A percentile compares a stretch with the other conserved stretches of the same genome.
Conservation (phyloP, 2,113 vertebrate species). For the Hippocampus comes region DNA sequence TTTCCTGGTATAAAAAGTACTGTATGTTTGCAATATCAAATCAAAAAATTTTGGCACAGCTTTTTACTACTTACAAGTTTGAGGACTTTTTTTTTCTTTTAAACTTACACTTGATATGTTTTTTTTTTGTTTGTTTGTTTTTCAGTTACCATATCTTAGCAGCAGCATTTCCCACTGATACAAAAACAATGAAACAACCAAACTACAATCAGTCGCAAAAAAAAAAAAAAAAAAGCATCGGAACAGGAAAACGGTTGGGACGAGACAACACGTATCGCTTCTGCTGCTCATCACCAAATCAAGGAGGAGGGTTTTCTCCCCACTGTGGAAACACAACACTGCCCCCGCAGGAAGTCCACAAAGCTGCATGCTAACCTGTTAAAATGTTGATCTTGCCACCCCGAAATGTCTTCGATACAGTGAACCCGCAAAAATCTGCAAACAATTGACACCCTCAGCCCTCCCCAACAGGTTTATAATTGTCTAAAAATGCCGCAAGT, state of each 20-base stretch:
- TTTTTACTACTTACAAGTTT: slow-evolving; percentile 43
- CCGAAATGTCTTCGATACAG: neutral
- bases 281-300: slow-evolving; percentile 59
- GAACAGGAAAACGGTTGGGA: slow-evolving; percentile 66
- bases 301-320: neutral
- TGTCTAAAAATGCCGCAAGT: neutral
- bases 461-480: neutral
- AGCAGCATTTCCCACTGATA: slow-evolving; percentile 79
- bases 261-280: slow-evolving; percentile 79
- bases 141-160: slow-evolving; percentile 78
- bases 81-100: neutral
- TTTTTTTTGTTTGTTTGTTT: slow-evolving; percentile 45
- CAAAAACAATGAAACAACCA: slow-evolving; percentile 49
- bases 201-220: slow-evolving; percentile 57
- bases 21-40: slow-evolving; percentile 69
- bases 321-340: neutral
- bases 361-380: neutral
- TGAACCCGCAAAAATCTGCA: neutral
- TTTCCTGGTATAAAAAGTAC: slow-evolving; percentile 75
- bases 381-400: neutral
- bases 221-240: slow-evolving; percentile 60
- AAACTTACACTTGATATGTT: slow-evolving; percentile 70
- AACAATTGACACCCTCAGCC: neutral
- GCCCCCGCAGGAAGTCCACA: neutral
- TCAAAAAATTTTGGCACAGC: slow-evolving; percentile 76